A percentile compares a stretch with the other conserved stretches of the same genome.
Conservation (phyloP, 2,113 vertebrate species). For the Zosterops borbonicus region DNA sequence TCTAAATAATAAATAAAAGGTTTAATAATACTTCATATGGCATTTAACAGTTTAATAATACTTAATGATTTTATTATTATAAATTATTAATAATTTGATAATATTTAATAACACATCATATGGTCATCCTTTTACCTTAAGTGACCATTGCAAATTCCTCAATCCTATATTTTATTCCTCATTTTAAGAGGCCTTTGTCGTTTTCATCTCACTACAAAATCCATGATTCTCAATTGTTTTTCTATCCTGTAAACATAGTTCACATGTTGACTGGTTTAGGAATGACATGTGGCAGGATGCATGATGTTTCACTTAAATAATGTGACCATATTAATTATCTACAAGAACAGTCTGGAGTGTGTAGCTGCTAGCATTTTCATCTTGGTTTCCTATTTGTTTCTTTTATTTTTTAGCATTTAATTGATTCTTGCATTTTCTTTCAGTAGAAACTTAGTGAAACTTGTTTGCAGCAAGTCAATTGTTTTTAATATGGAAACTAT, state of each 20-base stretch:
- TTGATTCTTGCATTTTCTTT: background rate
- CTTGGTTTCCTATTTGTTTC: background rate
- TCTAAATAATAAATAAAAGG: background rate
- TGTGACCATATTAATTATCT: background rate
- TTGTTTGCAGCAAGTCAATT: background rate
- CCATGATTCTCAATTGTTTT: background rate
- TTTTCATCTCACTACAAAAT: background rate
- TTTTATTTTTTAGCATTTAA: background rate
- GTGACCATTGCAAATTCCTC: background rate
- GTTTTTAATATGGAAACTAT: background rate
- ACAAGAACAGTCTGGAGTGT: background rate
- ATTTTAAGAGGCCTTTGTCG: background rate
- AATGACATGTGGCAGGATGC: background rate
- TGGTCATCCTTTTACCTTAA: background rate
- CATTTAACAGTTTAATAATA: too few relatives aligned
- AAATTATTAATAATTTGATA: too few relatives aligned
- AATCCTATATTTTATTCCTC: background rate
- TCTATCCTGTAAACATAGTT: background rate
- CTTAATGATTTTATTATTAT: too few relatives aligned
- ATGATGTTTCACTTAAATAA: conserved; percentile 14
- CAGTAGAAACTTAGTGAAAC: background rate
- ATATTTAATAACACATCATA: background rate
- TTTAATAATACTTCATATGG: background rate
- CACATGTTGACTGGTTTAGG: background rate
- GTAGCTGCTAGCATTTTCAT: background rate